Base-by-base conservation (phyloP, 2,888 invertebrate species). In the Bellardia bayeri region DNA sequence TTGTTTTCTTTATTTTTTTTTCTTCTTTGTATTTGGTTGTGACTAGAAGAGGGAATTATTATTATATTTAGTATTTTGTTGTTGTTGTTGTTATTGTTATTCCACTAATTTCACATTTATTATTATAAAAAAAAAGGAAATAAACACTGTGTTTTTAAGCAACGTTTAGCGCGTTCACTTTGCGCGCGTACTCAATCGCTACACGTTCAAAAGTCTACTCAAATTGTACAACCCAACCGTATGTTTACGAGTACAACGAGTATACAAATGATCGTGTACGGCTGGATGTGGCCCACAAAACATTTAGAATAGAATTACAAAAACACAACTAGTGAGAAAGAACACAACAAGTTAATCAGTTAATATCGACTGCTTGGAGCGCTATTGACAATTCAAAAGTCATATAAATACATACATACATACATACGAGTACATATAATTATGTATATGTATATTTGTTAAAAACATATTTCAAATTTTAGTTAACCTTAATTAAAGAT, bases 101-200 rank as follows among this genome's bases (percentile, higher is more conserved):
- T 83, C 37, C 66, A 83, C 56, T 66, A 83, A 72, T 81, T 84
- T 87, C 72, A 82, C 42, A 82, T 82, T 85, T 42, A 80, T 80
- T 78, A 81, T 71, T 66, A 16, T 71, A 85, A 40, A 68, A 1
- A 51, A 14, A 61, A 68, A 72, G n/a, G n/a, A n/a, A n/a, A n/a
- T n/a, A 30, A 71, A 56, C 23, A 40, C 45, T 49, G 16, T 51
- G 33, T 69, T 72, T 33, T 80, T 69, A 45, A 78, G 40, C 42
- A 64, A 71, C 56, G 72, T 74, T 85, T 56, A 85, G 80, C 85
- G 83, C 83, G 87, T 74, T 85, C 79, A 80, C 74, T 85, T 85
- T 80, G 61, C 84, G 82, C 84, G 78, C 78, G 85, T 87, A 82
- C 86, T 87, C 87, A 71, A 66, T 78, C 82, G 80, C 83, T 87